A percentile compares a stretch with the other conserved stretches of the same genome.
phyloP scores from a whole-genome alignment of 2,888 invertebrate species.

The Andricus curvator region DNA sequence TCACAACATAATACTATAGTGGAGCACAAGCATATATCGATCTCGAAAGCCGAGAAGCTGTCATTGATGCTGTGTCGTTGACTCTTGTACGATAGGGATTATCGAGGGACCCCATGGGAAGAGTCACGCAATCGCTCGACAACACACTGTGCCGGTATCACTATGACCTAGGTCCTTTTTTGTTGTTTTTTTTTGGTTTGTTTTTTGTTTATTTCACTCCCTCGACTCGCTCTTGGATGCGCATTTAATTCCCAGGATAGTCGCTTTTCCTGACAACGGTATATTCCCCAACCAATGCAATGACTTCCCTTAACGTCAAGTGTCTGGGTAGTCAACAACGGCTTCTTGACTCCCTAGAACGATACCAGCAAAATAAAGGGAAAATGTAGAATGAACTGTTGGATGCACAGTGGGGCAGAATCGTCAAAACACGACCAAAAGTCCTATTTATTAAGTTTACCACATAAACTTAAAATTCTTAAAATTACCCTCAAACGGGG shows the following conservation, averaged over 20 bases:
- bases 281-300: conserved; percentile 56
- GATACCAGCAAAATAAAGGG: conserved; percentile 5
- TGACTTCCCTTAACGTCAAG: conserved; percentile 44
- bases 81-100: conserved; percentile 22
- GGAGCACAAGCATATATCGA: not conserved
- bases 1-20: conserved; percentile 4
- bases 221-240: conserved; percentile 47
- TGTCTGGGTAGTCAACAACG: conserved; percentile 13
- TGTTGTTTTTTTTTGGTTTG: not conserved
- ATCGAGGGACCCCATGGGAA: conserved; percentile 10
- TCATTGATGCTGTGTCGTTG: conserved; percentile 35
- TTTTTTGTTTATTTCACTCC: conserved; percentile 53
- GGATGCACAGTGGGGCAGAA: too few species aligned
- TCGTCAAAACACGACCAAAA: too few species aligned
- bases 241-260: conserved; percentile 55
- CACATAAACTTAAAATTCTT: too few species aligned
- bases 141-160: not conserved
- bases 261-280: conserved; percentile 60
- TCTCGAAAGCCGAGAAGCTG: conserved; percentile 21
- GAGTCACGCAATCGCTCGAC: conserved; percentile 27
- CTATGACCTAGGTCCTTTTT: not conserved
- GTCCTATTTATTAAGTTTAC: too few species aligned
- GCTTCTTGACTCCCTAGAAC: conserved; percentile 29
- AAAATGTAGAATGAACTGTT: not conserved
- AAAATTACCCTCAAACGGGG: too few species aligned